Evolutionary conservation across 2,888 invertebrate species (phyloP), one percentile per base, ranked within the genome.

Genomic region (Tanytarsus gracilentus): DNA sequence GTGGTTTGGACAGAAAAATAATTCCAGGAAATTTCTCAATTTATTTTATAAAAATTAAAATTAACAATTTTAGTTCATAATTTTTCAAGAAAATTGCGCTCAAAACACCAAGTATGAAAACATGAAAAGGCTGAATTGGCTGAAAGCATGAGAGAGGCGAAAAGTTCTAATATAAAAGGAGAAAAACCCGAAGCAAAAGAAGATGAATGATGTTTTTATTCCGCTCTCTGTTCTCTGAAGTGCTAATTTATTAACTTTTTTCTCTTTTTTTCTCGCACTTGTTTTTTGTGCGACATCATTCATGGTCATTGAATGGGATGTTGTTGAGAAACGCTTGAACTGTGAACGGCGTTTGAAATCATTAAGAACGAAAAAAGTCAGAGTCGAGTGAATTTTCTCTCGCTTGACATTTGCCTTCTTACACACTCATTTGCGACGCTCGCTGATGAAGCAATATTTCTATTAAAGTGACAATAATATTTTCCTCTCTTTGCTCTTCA

Each of bases 121-220:
- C n/a, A n/a, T n/a, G n/a, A n/a, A n/a, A n/a, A 36, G 16, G 16
- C n/a, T 36, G 36, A 36, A 36, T n/a, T n/a, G 36, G 36, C 36
- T 3, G 14, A 36, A 36, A 36, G 4, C 14, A 36, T 16, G 16
- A 36, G 33, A 33, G 11, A 33, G 36, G 16, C 36, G 36, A 36
- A n/a, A 33, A 11, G 9, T 11, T 4, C 9, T 11, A 30, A 30
- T 11, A n/a, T 2, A 30, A 14, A 11, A 36, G 16, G 36, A 36
- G 16, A 14, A 4, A 33, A 33, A 33, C 5, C 16, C 16, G 36
- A 11, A 5, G 14, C n/a, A 14, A 44, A 44, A 44, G 21, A 21
- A 44, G 44, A 44, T 44, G 44, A 44, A 44, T 44, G 44, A 44
- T 44, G 44, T 44, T 44, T 44, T 44, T 44, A 44, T 44, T 44